These are phyloP conservation scores for Megalonaias nervosa DNA, from an alignment of 1,140 invertebrate species.

Conservation along the genomic window DNA sequence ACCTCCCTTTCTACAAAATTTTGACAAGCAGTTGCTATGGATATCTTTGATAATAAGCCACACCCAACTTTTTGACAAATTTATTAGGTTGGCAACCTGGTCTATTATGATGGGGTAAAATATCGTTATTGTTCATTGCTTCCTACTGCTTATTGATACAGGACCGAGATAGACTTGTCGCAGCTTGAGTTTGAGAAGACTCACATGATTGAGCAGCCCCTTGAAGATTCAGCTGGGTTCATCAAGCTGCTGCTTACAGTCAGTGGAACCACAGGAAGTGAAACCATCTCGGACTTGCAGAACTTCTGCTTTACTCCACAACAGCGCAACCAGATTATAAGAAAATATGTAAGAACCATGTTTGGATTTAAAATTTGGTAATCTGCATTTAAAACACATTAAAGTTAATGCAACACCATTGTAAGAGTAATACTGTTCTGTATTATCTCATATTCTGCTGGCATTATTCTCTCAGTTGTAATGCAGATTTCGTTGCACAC, in stretches of 20 bases:
- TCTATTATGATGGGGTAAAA: neutral
- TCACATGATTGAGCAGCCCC: conserved; percentile 87
- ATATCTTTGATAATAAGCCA: too few species aligned
- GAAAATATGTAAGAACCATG: conserved; percentile 82
- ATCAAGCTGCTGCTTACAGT: conserved; percentile 92
- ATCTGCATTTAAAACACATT: too few species aligned
- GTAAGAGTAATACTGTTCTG: too few species aligned
- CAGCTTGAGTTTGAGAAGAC: conserved; percentile 91
- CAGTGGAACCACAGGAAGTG: conserved; percentile 92
- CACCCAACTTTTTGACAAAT: too few species aligned
- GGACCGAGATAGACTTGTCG: conserved; percentile 89
- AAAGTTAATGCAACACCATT: too few species aligned
- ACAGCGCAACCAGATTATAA: conserved; percentile 73
- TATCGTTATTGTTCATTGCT: too few species aligned
- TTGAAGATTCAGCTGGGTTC: conserved; percentile 89
- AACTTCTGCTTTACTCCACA: conserved; percentile 85
- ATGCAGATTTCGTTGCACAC: neutral
- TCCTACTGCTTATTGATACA: conserved; percentile 64
- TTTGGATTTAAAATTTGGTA: too few species aligned
- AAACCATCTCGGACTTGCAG: conserved; percentile 89
- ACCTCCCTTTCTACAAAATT: too few species aligned
- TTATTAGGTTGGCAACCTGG: neutral
- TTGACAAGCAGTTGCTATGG: too few species aligned
- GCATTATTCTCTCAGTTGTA: neutral
- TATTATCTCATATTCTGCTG: neutral